Evolutionary conservation across 2,888 invertebrate genomes (phyloP), one percentile per base, ranked within the genome.

Genomic region (Drosophila setosimentum): DNA sequence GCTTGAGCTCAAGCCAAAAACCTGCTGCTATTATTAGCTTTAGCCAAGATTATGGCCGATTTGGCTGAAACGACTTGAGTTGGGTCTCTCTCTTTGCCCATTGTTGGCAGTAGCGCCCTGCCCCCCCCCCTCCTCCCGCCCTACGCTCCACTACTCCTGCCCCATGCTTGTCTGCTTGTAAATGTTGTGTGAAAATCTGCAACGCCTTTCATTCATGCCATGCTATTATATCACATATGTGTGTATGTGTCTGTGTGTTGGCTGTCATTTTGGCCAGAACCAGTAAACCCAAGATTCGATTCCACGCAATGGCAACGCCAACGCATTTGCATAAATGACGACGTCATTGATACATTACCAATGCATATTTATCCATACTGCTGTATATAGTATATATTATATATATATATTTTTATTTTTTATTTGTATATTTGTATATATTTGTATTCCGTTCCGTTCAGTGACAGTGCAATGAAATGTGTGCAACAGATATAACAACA

Each of bases 11-110:
- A 81, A 68, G 69, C 80, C 76, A 82, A 85, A 85, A 85, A 84
- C 89, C 84, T 85, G 84, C 89, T 85, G 89, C 89, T 89, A 89
- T 85, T 85, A 89, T 89, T 85, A 89, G 89, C 87, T 72, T 83
- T 74, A 89, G 78, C 89, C 89, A 84, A 88, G 83, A 84, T 83
- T 83, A 83, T 83, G 86, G 83, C 73, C 80, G 80, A 82, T 87
- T 87, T 82, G 78, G 73, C 73, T 70, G 49, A 60, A 64, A 35
- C 70, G 57, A 79, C 75, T 72, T 72, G 63, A 76, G 68, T 73
- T 76, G 35, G 59, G 66, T 73, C 76, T 68, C 77, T 68, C 77
- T 33, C 42, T 53, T 32, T 63, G 68, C 59, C 72, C 72, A 80
- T 78, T 77, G 77, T 79, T 79, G 69, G 65, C 59, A 27, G 35